Evolutionary conservation across 1,140 invertebrate species (phyloP), one percentile per base, ranked within the genome.

Genomic region (Marisa cornuarietis): DNA sequence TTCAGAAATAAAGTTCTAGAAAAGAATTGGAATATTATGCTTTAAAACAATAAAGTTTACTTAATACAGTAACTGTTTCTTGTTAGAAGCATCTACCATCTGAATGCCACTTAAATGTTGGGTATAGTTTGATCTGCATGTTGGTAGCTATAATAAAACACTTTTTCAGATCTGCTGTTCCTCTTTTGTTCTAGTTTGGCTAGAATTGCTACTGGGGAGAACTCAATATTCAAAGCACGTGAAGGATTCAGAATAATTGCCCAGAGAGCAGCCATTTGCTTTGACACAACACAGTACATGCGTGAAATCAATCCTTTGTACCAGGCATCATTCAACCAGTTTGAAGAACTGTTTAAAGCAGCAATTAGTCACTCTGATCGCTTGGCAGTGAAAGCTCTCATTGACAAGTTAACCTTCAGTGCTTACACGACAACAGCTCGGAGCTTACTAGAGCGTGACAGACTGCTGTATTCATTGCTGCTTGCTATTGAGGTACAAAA

Each of bases 331-430:
- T 90, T 88, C 78, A 83, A 80, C 66, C 84, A 88, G 81, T 91
- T 88, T 80, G 31, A 88, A 26, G 83, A 83, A 61, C 65, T 90
- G 18, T 91, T 86, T 79, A 85, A 90, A 81, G 79, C 87, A 49
- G 87, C 89, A 58, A 87, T 91, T 24, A 85, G 82, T 76, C 90
- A 91, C 76, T 91, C 89, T 71, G 90, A 91, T 82, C 88, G 88
- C 63, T 84, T 87, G 26, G 83, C 88, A n/a, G 81, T 88, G 16
- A 89, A 90, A 75, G 86, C 87, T 62, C 86, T 90, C 10, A 83
- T 90, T 65, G 90, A 90, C 76, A 85, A 89, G 62, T 83, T 90
- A 4, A 90, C 89, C 1, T 82, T 81, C 71, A 86, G 82, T 69
- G 85, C 87, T 58, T 90, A 88, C 81, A 81, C 83, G 24, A 86